Conservation (phyloP, 2,113 vertebrate species). For the Phylloscopus trochiloides region DNA sequence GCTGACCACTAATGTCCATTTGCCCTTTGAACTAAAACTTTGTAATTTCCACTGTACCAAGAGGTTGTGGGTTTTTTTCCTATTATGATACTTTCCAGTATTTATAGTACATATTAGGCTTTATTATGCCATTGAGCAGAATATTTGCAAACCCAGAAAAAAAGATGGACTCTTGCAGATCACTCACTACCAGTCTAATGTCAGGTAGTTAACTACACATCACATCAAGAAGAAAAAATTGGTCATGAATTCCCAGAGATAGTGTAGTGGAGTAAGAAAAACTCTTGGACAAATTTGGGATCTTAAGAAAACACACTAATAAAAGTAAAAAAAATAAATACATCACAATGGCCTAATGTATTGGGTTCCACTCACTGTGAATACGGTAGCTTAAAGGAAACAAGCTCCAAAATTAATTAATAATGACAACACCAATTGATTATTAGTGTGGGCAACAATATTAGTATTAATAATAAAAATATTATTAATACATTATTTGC, state of each 20-base stretch:
- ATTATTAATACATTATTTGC: not conserved
- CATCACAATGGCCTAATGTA: not conserved
- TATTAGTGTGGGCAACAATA: fast-evolving
- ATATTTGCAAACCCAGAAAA: not conserved
- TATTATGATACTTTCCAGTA: not conserved
- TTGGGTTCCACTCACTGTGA: not conserved
- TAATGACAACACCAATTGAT: not conserved
- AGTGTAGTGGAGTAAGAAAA: not conserved
- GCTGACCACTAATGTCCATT: not conserved
- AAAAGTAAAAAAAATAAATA: not conserved
- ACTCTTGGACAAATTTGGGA: not conserved
- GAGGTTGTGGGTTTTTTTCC: not conserved
- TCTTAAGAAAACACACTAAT: not conserved
- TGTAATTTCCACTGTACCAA: not conserved
- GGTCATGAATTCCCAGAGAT: not conserved
- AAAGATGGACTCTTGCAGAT: not conserved
- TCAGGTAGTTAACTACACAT: not conserved
- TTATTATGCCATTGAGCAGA: not conserved
- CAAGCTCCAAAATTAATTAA: not conserved
- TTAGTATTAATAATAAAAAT: not conserved
- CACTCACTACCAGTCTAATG: not conserved
- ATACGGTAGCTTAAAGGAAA: not conserved
- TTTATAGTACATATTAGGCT: not conserved
- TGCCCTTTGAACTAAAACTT: not conserved
- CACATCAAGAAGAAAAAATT: fast-evolving